Percentiles rank a stretch among this genome's conserved stretches.
Conservation (phyloP, 2,113 vertebrate genomes). For the Notiomystis cincta region DNA sequence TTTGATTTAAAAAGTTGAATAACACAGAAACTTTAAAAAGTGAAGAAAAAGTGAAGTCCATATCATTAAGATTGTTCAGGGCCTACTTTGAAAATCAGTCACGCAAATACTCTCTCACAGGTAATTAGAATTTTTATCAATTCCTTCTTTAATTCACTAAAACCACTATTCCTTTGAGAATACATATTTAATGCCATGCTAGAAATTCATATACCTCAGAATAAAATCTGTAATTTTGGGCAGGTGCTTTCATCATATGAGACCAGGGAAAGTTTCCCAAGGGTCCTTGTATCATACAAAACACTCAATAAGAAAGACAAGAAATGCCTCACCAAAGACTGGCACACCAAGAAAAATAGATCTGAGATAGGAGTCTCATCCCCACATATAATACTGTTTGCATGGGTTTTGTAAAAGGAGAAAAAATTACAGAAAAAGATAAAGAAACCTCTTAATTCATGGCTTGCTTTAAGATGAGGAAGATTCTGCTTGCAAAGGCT, state of each 20-base stretch:
- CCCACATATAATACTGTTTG: background rate
- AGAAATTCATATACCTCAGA: background rate
- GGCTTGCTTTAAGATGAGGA: background rate
- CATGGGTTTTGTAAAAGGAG: background rate
- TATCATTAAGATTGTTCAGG: background rate
- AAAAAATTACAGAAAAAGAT: background rate
- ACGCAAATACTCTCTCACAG: background rate
- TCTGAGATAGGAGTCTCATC: background rate
- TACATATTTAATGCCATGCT: background rate
- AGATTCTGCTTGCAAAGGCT: background rate
- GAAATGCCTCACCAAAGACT: background rate
- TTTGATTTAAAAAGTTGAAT: background rate
- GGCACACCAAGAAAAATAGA: background rate
- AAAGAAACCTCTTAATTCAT: background rate
- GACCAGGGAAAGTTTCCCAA: background rate
- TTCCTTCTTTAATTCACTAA: background rate
- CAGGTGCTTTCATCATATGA: background rate
- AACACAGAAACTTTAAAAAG: background rate
- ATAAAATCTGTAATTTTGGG: background rate
- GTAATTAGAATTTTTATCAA: background rate
- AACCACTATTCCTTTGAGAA: background rate
- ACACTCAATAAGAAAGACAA: background rate
- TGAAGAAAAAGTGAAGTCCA: background rate
- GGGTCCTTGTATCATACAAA: background rate
- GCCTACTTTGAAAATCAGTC: background rate